Conservation (phyloP, 2,797 vertebrate species). For the Paratrypauchen microcephalus region DNA sequence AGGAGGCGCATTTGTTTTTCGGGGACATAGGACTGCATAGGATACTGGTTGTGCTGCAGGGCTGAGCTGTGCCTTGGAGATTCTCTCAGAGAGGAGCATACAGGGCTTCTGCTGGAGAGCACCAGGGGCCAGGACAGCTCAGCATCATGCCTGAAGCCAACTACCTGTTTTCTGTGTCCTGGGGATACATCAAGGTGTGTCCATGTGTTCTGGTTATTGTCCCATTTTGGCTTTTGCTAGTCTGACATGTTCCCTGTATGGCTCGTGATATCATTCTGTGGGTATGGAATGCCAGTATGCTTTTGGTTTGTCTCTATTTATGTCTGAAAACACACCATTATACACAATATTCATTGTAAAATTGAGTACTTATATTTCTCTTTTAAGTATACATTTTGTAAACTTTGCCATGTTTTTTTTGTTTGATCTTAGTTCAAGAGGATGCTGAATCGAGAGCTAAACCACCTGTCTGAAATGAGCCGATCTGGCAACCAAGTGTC, state of each 20-base stretch:
- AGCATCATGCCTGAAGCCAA: conserved; percentile 95
- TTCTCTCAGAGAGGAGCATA: conserved; percentile 73
- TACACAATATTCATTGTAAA: neutral
- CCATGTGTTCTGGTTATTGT: conserved; percentile 12
- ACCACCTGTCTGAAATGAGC: conserved; percentile 98
- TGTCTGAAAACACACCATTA: neutral
- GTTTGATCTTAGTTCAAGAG: conserved; percentile 86
- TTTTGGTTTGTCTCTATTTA: conserved; percentile 11
- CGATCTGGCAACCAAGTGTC: conserved; percentile 98
- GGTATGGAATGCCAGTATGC: neutral
- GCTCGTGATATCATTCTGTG: conserved; percentile 2
- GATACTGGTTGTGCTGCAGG: conserved; percentile 33
- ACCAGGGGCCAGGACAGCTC: conserved; percentile 76
- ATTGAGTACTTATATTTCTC: no score
- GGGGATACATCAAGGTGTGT: conserved; percentile 98
- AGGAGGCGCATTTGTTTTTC: conserved; percentile 37
- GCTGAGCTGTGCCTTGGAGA: conserved; percentile 63
- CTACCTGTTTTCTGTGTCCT: conserved; percentile 94
- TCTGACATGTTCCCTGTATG: conserved; percentile 9
- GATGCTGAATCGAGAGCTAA: conserved; percentile 88
- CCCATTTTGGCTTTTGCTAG: conserved; percentile 5
- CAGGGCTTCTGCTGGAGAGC: conserved; percentile 74
- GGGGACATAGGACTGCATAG: conserved; percentile 43
- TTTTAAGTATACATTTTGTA: neutral
- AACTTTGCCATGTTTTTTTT: conserved; percentile 15